phyloP scores from a whole-genome alignment of 2,113 vertebrate species.

The Trinectes maculatus region DNA sequence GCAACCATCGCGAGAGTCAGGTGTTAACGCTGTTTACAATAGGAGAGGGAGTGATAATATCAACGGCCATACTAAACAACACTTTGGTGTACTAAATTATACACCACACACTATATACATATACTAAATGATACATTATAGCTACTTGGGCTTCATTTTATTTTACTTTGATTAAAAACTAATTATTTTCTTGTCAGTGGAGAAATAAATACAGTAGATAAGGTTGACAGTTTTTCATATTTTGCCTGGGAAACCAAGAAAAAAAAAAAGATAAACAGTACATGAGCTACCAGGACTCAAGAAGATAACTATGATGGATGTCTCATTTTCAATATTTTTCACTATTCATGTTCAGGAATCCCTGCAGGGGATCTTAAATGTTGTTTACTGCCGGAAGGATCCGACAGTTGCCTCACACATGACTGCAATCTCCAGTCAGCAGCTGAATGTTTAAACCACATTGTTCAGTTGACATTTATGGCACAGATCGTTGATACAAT shows the following conservation, averaged over 20 bases:
- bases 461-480: conserved; percentile 36
- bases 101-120: too few relatives aligned
- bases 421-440: conserved; percentile 30
- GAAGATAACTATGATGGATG: not conserved
- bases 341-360: not conserved
- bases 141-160: too few relatives aligned
- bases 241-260: too few relatives aligned
- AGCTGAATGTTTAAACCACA: conserved; percentile 51
- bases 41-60: too few relatives aligned
- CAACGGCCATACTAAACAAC: too few relatives aligned
- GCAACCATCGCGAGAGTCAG: conserved; percentile 77
- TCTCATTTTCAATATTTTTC: not conserved
- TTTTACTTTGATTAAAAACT: too few relatives aligned
- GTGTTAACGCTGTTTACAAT: not conserved
- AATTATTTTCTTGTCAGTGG: too few relatives aligned
- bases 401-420: conserved; percentile 50
- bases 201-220: too few relatives aligned
- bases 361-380: conserved; percentile 21
- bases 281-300: not conserved
- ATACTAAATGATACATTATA: not conserved
- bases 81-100: too few relatives aligned
- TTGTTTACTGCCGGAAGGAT: conserved; percentile 33
- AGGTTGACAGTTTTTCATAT: too few relatives aligned
- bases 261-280: not conserved
- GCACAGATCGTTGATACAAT: conserved; percentile 36